Percentiles rank a stretch among this genome's conserved stretches.
phyloP scores from a whole-genome alignment of 2,888 invertebrate species.

The Chymomyza amoena region DNA sequence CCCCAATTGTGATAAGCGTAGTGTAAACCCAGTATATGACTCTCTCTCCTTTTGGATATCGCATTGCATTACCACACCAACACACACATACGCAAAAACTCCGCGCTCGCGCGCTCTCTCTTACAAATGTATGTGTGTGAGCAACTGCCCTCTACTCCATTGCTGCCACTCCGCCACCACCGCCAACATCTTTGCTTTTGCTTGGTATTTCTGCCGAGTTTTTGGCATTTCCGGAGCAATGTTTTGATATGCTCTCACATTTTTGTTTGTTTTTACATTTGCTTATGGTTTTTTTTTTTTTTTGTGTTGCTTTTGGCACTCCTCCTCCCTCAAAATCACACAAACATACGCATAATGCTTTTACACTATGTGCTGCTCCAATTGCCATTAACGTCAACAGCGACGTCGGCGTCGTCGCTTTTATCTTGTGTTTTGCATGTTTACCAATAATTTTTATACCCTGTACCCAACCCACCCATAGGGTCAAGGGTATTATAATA shows the following conservation, averaged over 20 bases:
- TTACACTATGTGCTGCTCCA: neutral
- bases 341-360: too few species aligned
- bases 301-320: neutral
- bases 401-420: slow-evolving; percentile 18
- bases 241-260: slow-evolving; percentile 16
- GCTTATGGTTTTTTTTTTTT: neutral
- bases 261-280: neutral
- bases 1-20: too few species aligned
- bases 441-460: slow-evolving; percentile 23
- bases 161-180: too few species aligned
- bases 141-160: too few species aligned
- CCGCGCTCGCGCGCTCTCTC: too few species aligned
- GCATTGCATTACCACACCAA: too few species aligned
- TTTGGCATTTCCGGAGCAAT: slow-evolving; percentile 6
- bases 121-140: too few species aligned
- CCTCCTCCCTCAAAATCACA: neutral
- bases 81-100: too few species aligned
- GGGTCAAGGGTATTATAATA: neutral
- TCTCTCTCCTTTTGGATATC: too few species aligned
- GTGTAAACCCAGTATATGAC: too few species aligned
- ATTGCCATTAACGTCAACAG: slow-evolving; percentile 9
- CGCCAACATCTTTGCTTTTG: neutral
- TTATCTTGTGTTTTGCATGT: slow-evolving; percentile 4
- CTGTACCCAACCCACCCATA: slow-evolving; percentile 32
- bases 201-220: slow-evolving; percentile 15